phyloP scores from a whole-genome alignment of 2,888 invertebrate species.

The Drosophila mulleri region DNA sequence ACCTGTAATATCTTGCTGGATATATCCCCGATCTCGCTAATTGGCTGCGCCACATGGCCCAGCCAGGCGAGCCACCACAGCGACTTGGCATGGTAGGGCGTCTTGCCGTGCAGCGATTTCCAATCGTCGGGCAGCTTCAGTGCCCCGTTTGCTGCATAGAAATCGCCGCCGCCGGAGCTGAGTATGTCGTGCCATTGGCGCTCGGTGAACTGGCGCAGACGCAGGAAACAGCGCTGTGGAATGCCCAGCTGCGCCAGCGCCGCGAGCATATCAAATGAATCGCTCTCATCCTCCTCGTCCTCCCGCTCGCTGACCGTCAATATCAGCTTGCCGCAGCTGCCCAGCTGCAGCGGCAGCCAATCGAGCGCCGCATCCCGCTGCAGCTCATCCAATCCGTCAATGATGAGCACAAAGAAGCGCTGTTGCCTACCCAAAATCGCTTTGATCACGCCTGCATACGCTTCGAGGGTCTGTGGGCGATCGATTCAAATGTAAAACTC shows the following conservation, averaged over 20 bases:
- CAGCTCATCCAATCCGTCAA: conserved; percentile 91
- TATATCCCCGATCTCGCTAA: conserved; percentile 86
- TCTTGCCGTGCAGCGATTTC: conserved; percentile 81
- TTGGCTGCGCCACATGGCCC: conserved; percentile 86
- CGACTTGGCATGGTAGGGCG: conserved; percentile 85
- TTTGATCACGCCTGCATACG: conserved; percentile 88
- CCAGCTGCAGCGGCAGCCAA: conserved; percentile 92
- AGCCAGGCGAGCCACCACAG: conserved; percentile 88
- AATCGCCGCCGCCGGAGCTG: conserved; percentile 83
- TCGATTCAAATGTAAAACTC: no score
- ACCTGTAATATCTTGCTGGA: conserved; percentile 88
- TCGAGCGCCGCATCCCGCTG: conserved; percentile 86
- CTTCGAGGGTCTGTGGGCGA: conserved; percentile 88
- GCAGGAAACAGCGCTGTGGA: conserved; percentile 81
- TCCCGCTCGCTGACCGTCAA: conserved; percentile 86
- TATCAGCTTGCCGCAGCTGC: conserved; percentile 91
- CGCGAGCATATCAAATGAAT: conserved; percentile 67
- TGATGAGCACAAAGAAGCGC: conserved; percentile 89
- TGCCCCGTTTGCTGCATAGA: conserved; percentile 83
- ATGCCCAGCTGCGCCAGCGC: conserved; percentile 78
- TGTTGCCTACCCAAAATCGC: conserved; percentile 78
- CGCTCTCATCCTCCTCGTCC: conserved; percentile 52
- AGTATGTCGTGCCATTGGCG: conserved; percentile 84
- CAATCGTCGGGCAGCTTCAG: conserved; percentile 83
- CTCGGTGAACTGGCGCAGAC: conserved; percentile 81